A percentile compares a stretch with the other conserved stretches of the same genome.
phyloP scores from a whole-genome alignment of 2,797 vertebrate genomes.

The Sardinella longiceps region DNA sequence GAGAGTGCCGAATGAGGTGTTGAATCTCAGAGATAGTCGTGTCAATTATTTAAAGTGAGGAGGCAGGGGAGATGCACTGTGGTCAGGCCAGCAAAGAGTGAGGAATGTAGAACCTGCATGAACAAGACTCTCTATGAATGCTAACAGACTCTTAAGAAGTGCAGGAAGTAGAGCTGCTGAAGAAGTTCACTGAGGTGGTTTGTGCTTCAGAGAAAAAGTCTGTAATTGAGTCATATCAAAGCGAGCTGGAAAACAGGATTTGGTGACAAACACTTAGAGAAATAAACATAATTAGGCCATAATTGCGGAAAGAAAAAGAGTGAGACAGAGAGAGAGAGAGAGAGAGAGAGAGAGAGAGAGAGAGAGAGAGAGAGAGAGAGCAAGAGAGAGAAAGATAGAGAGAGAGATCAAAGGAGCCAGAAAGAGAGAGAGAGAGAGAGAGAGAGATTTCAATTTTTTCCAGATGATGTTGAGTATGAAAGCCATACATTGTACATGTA shows the following conservation, averaged over 20 bases:
- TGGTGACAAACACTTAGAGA: not conserved
- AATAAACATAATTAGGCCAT: not conserved
- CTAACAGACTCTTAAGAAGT: not conserved
- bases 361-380: not conserved
- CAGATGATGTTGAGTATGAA: not conserved
- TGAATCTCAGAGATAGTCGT: not conserved
- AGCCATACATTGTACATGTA: too few relatives aligned
- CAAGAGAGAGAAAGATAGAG: not conserved
- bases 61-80: not conserved
- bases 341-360: not conserved
- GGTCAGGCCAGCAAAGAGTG: not conserved
- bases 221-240: not conserved
- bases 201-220: not conserved
- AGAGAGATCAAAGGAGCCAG: not conserved
- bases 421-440: not conserved
- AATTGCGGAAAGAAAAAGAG: not conserved
- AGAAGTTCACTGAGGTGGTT: not conserved
- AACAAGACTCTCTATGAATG: not conserved
- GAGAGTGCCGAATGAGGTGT: not conserved
- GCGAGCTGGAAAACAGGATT: not conserved
- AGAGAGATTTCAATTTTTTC: not conserved
- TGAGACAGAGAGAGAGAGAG: not conserved
- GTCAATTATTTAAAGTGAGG: conserved; percentile 1
- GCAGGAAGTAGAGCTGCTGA: not conserved
- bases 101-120: not conserved